Percentiles rank a stretch among this genome's conserved stretches.
Evolutionary conservation across 1,140 invertebrate species (phyloP).

Genomic region (Drosophila guanche): DNA sequence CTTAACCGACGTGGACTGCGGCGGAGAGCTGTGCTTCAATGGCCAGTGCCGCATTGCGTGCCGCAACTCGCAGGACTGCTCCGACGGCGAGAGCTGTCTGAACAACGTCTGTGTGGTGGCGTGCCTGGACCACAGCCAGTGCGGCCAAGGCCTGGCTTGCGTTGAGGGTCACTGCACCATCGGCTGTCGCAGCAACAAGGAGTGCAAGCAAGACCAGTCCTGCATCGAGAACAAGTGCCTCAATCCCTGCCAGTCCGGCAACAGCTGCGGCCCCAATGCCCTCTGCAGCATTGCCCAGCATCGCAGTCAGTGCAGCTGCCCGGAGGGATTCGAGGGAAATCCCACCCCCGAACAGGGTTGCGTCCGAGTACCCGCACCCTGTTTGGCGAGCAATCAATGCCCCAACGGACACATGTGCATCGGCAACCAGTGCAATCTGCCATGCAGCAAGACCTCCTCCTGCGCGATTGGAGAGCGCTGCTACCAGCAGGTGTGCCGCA

Average conservation of each 20-base stretch:
- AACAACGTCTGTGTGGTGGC: constrained; percentile 90
- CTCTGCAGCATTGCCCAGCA: constrained; percentile 90
- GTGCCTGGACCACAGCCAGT: constrained; percentile 92
- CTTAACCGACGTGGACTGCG: constrained; percentile 89
- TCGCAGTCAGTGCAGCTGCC: constrained; percentile 90
- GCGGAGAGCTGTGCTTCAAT: constrained; percentile 90
- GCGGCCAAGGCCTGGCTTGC: constrained; percentile 91
- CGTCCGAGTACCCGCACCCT: constrained; percentile 88
- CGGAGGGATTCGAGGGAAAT: constrained; percentile 92
- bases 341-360: constrained; percentile 95
- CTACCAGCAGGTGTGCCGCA: constrained; percentile 90
- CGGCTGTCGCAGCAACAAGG: constrained; percentile 92
- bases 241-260: constrained; percentile 90
- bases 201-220: constrained; percentile 89
- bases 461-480: constrained; percentile 94
- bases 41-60: constrained; percentile 94
- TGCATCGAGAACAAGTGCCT: constrained; percentile 93
- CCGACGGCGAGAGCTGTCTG: constrained; percentile 90
- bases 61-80: constrained; percentile 90
- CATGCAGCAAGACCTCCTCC: constrained; percentile 88
- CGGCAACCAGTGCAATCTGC: constrained; percentile 89
- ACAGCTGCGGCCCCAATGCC: constrained; percentile 93
- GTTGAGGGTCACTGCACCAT: constrained; percentile 90
- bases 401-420: constrained; percentile 90
- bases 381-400: constrained; percentile 88